A percentile compares a stretch with the other conserved stretches of the same genome.
These are phyloP conservation scores for Corydoras maculifer DNA, from an alignment of 2,113 vertebrate genomes.

Conservation along the genomic window DNA sequence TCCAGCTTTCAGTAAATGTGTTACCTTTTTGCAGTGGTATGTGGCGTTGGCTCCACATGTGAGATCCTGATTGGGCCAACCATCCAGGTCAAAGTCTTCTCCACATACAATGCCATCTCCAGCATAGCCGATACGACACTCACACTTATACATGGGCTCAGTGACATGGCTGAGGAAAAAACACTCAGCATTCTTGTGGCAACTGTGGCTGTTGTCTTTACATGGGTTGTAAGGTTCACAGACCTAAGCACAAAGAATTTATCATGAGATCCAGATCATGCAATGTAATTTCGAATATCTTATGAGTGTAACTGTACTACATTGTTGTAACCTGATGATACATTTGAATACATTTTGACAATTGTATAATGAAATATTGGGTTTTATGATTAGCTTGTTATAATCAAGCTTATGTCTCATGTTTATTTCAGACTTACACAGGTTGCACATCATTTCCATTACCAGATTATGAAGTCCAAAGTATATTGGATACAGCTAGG, in stretches of 20 bases:
- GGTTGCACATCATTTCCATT: too few relatives aligned
- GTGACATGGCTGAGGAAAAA: constrained; percentile 85
- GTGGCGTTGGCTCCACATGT: constrained; percentile 84
- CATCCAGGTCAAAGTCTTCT: constrained; percentile 92
- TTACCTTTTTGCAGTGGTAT: constrained; percentile 86
- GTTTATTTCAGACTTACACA: too few relatives aligned
- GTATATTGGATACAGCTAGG: too few relatives aligned
- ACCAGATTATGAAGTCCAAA: too few relatives aligned
- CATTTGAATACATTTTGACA: too few relatives aligned
- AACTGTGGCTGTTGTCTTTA: constrained; percentile 85
- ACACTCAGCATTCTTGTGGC: constrained; percentile 81
- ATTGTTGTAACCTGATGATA: not conserved
- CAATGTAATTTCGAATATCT: not conserved
- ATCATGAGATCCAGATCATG: not conserved
- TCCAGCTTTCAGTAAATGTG: constrained; percentile 1
- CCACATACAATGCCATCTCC: constrained; percentile 89
- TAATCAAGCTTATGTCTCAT: too few relatives aligned
- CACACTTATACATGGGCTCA: constrained; percentile 86
- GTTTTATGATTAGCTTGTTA: too few relatives aligned
- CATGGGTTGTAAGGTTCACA: constrained; percentile 93
- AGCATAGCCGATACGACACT: constrained; percentile 87
- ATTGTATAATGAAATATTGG: too few relatives aligned
- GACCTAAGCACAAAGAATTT: constrained; percentile 59
- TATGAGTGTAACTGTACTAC: not conserved
- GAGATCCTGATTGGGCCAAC: constrained; percentile 87